A percentile compares a stretch with the other conserved stretches of the same genome.
phyloP scores from a whole-genome alignment of 2,797 vertebrate genomes.

The Pseudochirops corinnae region DNA sequence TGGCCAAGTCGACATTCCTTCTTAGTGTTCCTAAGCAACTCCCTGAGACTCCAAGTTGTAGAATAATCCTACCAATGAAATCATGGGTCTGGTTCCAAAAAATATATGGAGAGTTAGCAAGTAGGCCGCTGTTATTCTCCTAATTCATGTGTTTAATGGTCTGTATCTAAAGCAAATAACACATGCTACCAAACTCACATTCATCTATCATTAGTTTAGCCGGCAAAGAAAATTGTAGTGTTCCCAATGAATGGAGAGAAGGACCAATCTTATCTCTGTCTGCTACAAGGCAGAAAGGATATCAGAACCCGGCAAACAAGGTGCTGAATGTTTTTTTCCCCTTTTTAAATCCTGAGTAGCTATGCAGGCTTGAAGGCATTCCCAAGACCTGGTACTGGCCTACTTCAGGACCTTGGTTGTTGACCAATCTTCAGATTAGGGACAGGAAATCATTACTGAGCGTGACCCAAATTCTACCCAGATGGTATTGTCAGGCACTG shows the following conservation, averaged over 20 bases:
- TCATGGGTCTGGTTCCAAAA: background rate
- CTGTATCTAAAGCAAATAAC: slow-evolving; percentile 29
- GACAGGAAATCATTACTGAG: background rate
- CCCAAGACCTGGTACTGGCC: background rate
- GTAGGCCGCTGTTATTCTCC: background rate
- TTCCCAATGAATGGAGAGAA: slow-evolving; percentile 2
- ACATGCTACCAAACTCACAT: background rate
- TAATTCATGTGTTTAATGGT: background rate
- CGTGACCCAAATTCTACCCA: background rate
- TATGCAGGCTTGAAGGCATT: background rate
- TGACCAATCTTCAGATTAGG: background rate
- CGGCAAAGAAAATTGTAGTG: background rate
- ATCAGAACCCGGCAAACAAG: background rate
- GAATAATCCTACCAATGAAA: background rate
- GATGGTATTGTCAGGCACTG: background rate
- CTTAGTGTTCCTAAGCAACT: background rate
- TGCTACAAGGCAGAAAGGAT: background rate
- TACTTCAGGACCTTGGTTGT: background rate
- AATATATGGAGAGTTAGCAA: background rate
- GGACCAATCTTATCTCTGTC: background rate
- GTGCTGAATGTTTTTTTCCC: background rate
- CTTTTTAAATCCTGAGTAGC: background rate
- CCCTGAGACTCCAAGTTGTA: background rate
- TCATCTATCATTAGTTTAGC: slow-evolving; percentile 14
- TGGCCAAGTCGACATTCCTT: background rate